Base-by-base conservation (phyloP, 2,888 invertebrate species). In the Rhamnusium bicolor region DNA sequence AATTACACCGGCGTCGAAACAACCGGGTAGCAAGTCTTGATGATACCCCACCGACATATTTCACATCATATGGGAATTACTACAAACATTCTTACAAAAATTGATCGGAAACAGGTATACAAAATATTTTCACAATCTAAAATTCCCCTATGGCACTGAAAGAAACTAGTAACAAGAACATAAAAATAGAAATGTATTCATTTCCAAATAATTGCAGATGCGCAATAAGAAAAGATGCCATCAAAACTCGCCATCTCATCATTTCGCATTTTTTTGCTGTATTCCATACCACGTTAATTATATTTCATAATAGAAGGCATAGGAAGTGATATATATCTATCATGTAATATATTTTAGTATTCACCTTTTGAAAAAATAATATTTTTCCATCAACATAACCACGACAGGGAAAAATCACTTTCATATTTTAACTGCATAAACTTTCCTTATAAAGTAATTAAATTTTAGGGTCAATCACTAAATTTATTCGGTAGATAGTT, bases 1-100 rank as follows among this genome's bases (percentile, higher is more conserved):
- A 47, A 51, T 32, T 65, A 58, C 66, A 82, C 77, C 80, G 78
- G 75, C 79, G 78, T 70, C 78, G 61, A 67, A 67, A 68, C 68
- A 69, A 53, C 67, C 76, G 79, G 46, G 61, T 49, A 60, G 71
- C 67, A 29, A 60, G 71, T 46, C 58, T 47, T 58, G 51, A 21
- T 66, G 60, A 54, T 67, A 49, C 27, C 51, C 53, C 54, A n/a
- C 32, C 16, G 56, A 51, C 66, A 58, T 18, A 2, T 29, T 19
- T 14, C 61, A 24, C 51, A 19, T 51, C 51, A 51, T 18, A 51
- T 51, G 18, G 51, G 19, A 51, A 51, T 19, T 8, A 19, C 18
- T 51, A 7, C 18, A 51, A 18, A 51, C 19, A 51, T 51, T 8
- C 8, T 51, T 8, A 18, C 18, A 51, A 8, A 21, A 19, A 12